Conservation (phyloP, 1,140 invertebrate genomes). For the Drosophila santomea region DNA sequence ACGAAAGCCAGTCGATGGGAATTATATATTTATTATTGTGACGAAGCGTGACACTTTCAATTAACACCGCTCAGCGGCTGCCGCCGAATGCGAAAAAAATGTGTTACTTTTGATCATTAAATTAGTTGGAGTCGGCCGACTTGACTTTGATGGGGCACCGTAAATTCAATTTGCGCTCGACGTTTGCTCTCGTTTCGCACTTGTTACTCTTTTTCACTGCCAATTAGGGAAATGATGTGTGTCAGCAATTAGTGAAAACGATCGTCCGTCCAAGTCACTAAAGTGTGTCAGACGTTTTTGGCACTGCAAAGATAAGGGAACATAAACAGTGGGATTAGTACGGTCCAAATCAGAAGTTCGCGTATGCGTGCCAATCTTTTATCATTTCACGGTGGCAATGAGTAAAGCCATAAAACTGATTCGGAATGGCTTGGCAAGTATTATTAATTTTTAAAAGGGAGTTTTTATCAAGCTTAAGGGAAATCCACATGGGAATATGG, state of each 20-base stretch:
- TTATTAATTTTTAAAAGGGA: not conserved
- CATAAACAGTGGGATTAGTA: slow-evolving; percentile 30
- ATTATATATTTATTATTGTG: slow-evolving; percentile 32
- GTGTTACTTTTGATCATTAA: slow-evolving; percentile 59
- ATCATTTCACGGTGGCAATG: not conserved
- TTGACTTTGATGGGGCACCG: slow-evolving; percentile 45
- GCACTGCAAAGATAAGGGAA: slow-evolving; percentile 52
- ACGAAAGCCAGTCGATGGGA: slow-evolving; percentile 21
- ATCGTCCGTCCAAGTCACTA: slow-evolving; percentile 23
- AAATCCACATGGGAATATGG: not conserved
- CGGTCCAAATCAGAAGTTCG: slow-evolving; percentile 15
- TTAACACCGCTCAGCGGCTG: slow-evolving; percentile 49
- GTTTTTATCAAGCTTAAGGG: not conserved
- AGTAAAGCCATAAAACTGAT: slow-evolving; percentile 22
- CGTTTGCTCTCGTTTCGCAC: slow-evolving; percentile 36
- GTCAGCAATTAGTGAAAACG: slow-evolving; percentile 66
- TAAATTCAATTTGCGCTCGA: slow-evolving; percentile 68
- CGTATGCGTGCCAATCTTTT: slow-evolving; percentile 33
- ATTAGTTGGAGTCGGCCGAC: slow-evolving; percentile 62
- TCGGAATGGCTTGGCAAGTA: slow-evolving; percentile 6
- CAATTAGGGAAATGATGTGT: slow-evolving; percentile 65
- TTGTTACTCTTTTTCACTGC: slow-evolving; percentile 26
- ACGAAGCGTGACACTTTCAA: slow-evolving; percentile 65
- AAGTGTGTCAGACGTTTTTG: slow-evolving; percentile 50
- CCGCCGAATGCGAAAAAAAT: slow-evolving; percentile 49